Evolutionary conservation across 35 echinoderm and acorn worm species (phyloP).

Genomic region (Amphiura filiformis): DNA sequence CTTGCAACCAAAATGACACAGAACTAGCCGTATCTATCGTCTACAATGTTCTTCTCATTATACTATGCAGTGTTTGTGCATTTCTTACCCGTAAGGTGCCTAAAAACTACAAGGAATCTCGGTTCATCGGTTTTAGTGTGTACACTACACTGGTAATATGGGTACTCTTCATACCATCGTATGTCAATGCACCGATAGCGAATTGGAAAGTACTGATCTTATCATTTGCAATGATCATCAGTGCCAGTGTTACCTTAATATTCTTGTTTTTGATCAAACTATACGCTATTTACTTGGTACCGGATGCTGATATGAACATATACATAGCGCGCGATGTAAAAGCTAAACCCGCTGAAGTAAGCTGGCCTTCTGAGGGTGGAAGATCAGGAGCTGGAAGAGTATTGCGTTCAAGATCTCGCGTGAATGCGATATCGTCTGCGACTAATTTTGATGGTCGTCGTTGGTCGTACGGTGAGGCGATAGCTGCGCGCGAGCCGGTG

Average conservation of each 20-base stretch:
- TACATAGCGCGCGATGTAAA: not conserved
- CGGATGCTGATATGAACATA: not conserved
- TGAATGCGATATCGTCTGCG: not conserved
- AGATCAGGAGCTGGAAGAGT: not conserved
- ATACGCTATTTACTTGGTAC: not conserved
- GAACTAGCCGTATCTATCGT: not conserved
- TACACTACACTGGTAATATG: conserved; percentile 64
- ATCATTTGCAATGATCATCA: not conserved
- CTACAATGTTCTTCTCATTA: conserved; percentile 46
- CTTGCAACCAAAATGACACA: not conserved
- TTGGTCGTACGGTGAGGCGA: not conserved
- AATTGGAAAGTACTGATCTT: not conserved
- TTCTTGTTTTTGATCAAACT: conserved; percentile 10
- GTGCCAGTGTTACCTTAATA: not conserved
- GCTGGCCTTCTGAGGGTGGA: not conserved
- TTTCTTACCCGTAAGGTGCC: conserved; percentile 52
- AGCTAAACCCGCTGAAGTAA: not conserved
- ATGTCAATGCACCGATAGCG: not conserved
- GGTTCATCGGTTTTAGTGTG: conserved; percentile 71
- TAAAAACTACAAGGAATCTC: conserved; percentile 65
- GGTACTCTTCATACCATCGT: conserved; percentile 41
- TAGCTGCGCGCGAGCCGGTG: not conserved
- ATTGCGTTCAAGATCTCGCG: not conserved
- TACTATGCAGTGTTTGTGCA: conserved; percentile 41
- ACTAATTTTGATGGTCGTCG: not conserved